Evolutionary conservation across 2,113 vertebrate species (phyloP).

Genomic region (Mesocricetus auratus): DNA sequence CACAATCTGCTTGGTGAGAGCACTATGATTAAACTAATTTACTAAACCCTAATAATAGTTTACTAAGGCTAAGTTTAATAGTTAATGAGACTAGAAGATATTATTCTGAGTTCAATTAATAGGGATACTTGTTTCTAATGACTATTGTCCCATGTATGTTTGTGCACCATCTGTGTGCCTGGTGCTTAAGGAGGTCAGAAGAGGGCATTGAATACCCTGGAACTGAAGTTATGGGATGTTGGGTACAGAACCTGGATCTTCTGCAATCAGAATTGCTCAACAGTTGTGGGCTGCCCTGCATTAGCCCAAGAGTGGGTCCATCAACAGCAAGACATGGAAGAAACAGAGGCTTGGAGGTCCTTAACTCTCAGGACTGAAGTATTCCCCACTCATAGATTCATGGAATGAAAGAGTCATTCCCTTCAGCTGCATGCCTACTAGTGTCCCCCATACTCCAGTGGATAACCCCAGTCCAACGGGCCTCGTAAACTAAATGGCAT

Average conservation of each 20-base stretch:
- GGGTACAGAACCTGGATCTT: background rate
- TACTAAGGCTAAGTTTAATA: conserved; percentile 57
- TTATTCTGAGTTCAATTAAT: conserved; percentile 58
- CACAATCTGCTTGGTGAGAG: conserved; percentile 53
- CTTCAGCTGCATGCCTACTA: background rate
- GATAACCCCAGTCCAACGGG: background rate
- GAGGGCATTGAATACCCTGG: background rate
- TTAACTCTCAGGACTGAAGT: background rate
- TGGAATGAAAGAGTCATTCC: background rate
- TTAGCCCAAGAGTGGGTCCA: background rate
- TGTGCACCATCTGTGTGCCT: background rate
- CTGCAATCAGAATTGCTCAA: background rate
- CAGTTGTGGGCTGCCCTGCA: background rate
- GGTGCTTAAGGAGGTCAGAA: background rate
- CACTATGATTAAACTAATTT: conserved; percentile 33
- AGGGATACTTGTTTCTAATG: conserved; percentile 38
- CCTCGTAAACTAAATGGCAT: background rate
- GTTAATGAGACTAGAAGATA: conserved; percentile 58
- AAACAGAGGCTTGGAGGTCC: too few species aligned
- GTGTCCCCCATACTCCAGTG: background rate
- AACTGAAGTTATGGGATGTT: background rate
- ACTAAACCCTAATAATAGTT: conserved; percentile 37
- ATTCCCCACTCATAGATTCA: background rate
- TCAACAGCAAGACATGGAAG: background rate
- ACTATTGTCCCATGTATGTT: background rate